Evolutionary conservation across 1,140 invertebrate species (phyloP).

Genomic region (Agraylea sexmaculata): DNA sequence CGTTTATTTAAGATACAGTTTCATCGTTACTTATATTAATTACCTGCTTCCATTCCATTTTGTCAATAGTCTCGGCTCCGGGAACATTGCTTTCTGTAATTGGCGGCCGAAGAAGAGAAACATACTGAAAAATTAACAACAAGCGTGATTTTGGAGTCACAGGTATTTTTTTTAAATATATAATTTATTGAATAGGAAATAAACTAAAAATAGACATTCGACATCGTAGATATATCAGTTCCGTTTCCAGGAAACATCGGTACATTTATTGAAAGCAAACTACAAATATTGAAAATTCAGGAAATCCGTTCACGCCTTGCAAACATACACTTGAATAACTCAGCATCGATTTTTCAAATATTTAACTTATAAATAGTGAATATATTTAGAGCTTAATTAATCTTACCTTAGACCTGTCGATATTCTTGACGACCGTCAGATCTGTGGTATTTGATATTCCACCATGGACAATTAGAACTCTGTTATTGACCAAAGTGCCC

Average conservation of each 20-base stretch:
- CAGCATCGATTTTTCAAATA: background rate
- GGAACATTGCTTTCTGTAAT: conserved; percentile 47
- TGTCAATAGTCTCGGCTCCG: conserved; percentile 52
- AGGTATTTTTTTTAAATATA: background rate
- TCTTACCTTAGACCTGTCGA: conserved; percentile 68
- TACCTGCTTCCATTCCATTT: conserved; percentile 70
- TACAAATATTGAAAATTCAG: no score
- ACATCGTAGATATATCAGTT: background rate
- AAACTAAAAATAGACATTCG: conserved; percentile 1
- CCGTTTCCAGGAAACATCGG: background rate
- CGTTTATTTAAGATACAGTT: no score
- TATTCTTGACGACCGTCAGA: conserved; percentile 56
- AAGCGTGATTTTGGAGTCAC: background rate
- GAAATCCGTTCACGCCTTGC: no score
- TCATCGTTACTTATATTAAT: no score
- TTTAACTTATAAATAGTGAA: background rate
- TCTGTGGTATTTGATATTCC: conserved; percentile 78
- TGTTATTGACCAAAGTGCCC: conserved; percentile 75
- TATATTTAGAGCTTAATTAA: background rate
- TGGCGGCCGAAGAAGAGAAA: conserved; percentile 68
- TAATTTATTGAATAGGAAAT: conserved; percentile 4
- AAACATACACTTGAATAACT: no score
- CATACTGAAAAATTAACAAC: conserved; percentile 51
- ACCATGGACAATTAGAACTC: conserved; percentile 80
- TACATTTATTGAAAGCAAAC: background rate